These are phyloP conservation scores for Seira musarum DNA, from an alignment of 2,888 invertebrate species.

Conservation along the genomic window DNA sequence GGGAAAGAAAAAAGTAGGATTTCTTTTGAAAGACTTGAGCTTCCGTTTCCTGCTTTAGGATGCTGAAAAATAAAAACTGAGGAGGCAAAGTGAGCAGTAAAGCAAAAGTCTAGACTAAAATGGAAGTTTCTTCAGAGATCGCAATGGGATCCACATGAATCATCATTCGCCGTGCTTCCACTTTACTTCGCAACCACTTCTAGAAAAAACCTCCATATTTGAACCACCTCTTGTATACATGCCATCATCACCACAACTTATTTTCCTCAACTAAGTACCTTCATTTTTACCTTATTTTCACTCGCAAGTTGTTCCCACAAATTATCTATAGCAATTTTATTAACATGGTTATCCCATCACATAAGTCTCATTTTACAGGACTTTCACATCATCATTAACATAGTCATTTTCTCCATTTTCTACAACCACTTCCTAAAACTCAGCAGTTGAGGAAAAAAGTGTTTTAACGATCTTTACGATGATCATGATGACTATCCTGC, in stretches of 20 bases:
- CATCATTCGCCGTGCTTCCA: slow-evolving; percentile 35
- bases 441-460: slow-evolving; percentile 4
- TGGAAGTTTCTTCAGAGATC: slow-evolving; percentile 36
- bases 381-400: slow-evolving; percentile 58
- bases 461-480: slow-evolving; percentile 39
- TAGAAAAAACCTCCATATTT: not conserved
- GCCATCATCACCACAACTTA: not conserved
- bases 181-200: not conserved
- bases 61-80: slow-evolving; percentile 11
- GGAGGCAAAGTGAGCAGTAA: not conserved
- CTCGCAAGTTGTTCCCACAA: slow-evolving; percentile 40
- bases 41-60: slow-evolving; percentile 49
- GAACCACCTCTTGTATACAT: slow-evolving; percentile 2
- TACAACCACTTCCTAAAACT: slow-evolving; percentile 28
- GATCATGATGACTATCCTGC: slow-evolving; percentile 17
- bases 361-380: slow-evolving; percentile 53
- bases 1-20: slow-evolving; percentile 37
- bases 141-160: slow-evolving; percentile 55
- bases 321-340: slow-evolving; percentile 57
- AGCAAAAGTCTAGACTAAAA: not conserved
- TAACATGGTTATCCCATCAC: slow-evolving; percentile 57
- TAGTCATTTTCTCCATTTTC: slow-evolving; percentile 51
- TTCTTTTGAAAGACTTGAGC: slow-evolving; percentile 38
- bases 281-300: not conserved
- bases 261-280: not conserved